phyloP scores from a whole-genome alignment of 1,140 invertebrate genomes.

The Aradophagus sp. region DNA sequence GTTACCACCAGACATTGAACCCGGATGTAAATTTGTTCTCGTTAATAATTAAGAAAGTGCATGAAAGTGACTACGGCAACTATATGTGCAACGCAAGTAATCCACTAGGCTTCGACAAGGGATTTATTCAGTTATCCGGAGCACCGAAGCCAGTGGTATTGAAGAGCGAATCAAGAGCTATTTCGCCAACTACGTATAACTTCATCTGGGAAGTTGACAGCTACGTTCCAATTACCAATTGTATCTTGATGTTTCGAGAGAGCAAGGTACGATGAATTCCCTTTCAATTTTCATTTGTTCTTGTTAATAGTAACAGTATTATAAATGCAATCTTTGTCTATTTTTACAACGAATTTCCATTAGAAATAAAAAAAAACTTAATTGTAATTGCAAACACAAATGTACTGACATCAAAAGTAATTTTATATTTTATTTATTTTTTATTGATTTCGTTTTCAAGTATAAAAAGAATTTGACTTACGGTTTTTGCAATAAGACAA shows the following conservation, averaged over 20 bases:
- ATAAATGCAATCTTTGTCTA: neutral
- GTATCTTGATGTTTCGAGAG: constrained; percentile 80
- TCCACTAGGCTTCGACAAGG: constrained; percentile 77
- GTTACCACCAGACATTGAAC: constrained; percentile 73
- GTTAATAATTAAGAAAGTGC: constrained; percentile 82
- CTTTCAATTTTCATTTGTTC: neutral
- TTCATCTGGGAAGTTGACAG: constrained; percentile 86
- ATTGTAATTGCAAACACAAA: too few relatives aligned
- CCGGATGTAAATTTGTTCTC: constrained; percentile 74
- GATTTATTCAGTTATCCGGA: constrained; percentile 77
- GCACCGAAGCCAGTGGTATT: constrained; percentile 79
- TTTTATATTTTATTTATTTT: too few relatives aligned
- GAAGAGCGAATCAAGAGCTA: constrained; percentile 74
- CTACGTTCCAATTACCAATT: constrained; percentile 83
- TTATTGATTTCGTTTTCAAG: too few relatives aligned
- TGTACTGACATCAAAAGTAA: too few relatives aligned
- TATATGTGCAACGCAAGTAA: constrained; percentile 87
- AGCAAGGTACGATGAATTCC: too few relatives aligned
- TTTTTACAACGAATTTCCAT: too few relatives aligned
- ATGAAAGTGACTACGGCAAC: constrained; percentile 82
- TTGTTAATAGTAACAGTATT: neutral
- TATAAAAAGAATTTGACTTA: too few relatives aligned
- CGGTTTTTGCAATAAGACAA: too few relatives aligned
- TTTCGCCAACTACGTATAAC: constrained; percentile 76
- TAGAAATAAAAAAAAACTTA: too few relatives aligned